Evolutionary conservation across 2,888 invertebrate genomes (phyloP), one percentile per base, ranked within the genome.

Genomic region (Dromius quadrimaculatus): DNA sequence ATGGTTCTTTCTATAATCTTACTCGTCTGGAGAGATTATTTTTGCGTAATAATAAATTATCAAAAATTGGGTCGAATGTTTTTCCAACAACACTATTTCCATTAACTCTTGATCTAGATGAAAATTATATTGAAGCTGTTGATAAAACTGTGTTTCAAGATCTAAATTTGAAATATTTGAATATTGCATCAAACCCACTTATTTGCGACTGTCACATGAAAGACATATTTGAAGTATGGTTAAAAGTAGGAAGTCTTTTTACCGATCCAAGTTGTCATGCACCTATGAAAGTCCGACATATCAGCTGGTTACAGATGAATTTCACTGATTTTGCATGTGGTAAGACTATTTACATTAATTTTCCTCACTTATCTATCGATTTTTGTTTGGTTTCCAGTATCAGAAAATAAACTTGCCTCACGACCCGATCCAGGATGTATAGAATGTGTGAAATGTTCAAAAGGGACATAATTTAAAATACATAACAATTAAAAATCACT

Each of bases 81-180:
- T 54, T 54, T 54, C 54, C 32, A 11, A 54, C 11, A 54, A 54
- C 54, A 54, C 13, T 17, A 32, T 4, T 6, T 32, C 32, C 32
- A 15, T 54, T 54, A 32, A 13, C 2, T 8, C 6, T 54, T 6
- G 17, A 13, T 32, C 15, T 54, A 28, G 15, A 28, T 54, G 28
- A 6, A 1, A 54, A 32, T 54, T 32, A 13, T 32, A 1, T 54
- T 54, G 15, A 28, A 32, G 17, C 28, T 13, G 11, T 54, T 5
- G 17, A 54, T 23, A 9, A 23, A 2, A 8, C 8, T 13, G 13
- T 11, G 1, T 28, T 54, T 1, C 15, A 11, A 8, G 11, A 11
- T 23, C 15, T 32, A 28, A 54, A 54, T 28, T 54, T 54, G 15
- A 28, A 54, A 4, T 11, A 11, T 5, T 54, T 54, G 28, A n/a